A percentile compares a stretch with the other conserved stretches of the same genome.
phyloP scores from a whole-genome alignment of 2,888 invertebrate genomes.

The Drosophila neonasuta region DNA sequence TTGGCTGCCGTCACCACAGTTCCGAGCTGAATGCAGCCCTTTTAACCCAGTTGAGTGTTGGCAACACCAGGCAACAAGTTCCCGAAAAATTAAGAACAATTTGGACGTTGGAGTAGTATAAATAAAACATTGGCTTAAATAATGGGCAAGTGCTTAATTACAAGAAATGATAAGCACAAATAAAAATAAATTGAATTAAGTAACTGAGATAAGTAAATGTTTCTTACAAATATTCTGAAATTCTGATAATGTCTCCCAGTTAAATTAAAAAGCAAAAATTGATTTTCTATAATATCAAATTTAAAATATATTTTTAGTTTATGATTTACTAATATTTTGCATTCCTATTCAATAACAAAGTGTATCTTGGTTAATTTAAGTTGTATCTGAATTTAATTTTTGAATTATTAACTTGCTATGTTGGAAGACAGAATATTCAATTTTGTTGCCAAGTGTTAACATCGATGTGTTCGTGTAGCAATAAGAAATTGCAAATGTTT shows the following conservation, averaged over 20 bases:
- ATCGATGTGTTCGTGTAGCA: slow-evolving; percentile 40
- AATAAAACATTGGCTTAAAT: not conserved
- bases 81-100: not conserved
- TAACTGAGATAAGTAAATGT: not conserved
- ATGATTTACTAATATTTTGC: no score
- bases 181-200: not conserved
- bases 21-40: slow-evolving; percentile 32
- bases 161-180: not conserved
- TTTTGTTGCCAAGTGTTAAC: slow-evolving; percentile 52
- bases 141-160: not conserved
- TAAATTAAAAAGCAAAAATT: no score
- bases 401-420: not conserved
- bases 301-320: no score
- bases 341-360: no score
- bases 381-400: not conserved
- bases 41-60: slow-evolving; percentile 50
- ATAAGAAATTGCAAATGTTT: slow-evolving; percentile 70
- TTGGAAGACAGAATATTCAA: not conserved
- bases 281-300: no score
- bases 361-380: no score
- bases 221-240: not conserved
- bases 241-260: not conserved
- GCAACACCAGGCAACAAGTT: slow-evolving; percentile 42
- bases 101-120: not conserved
- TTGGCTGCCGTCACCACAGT: slow-evolving; percentile 41